Evolutionary conservation across 2,888 invertebrate genomes (phyloP).

Genomic region (Tanaodytes sp.): DNA sequence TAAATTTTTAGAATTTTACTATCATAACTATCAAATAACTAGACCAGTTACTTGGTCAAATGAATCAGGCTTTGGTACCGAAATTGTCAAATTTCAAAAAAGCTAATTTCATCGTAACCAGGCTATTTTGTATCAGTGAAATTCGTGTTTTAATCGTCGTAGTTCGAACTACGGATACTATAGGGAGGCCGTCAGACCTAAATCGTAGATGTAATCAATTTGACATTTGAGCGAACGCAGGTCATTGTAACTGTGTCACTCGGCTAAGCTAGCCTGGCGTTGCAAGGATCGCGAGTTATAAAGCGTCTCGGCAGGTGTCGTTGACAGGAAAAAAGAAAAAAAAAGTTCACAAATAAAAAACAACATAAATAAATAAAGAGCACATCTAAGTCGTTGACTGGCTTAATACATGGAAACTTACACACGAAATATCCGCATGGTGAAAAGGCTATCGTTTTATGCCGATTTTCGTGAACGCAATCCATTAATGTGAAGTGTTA

Average conservation of each 20-base stretch:
- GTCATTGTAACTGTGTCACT: constrained; percentile 39
- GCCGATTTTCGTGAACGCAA: constrained; percentile 22
- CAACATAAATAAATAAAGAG: no score
- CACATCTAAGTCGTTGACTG: no score
- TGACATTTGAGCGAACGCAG: constrained; percentile 33
- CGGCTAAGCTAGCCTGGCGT: constrained; percentile 23
- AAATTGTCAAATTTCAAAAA: no score
- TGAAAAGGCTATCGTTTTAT: constrained; percentile 16
- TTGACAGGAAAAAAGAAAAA: constrained; percentile 23
- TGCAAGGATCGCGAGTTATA: constrained; percentile 15
- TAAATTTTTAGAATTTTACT: no score
- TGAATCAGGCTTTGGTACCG: no score
- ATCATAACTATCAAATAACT: no score
- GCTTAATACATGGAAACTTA: constrained; percentile 27
- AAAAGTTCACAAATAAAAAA: constrained; percentile 2
- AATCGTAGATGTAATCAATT: constrained; percentile 20
- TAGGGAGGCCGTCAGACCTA: no score
- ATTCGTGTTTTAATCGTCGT: no score
- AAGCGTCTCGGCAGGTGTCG: constrained; percentile 25
- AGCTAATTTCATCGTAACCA: no score
- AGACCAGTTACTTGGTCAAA: no score
- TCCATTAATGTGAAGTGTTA: constrained; percentile 37
- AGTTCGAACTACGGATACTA: no score
- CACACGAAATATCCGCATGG: constrained; percentile 45
- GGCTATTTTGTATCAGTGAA: no score